These are phyloP conservation scores for Oryzias javanicus DNA, from an alignment of 2,113 vertebrate genomes.

Conservation along the genomic window DNA sequence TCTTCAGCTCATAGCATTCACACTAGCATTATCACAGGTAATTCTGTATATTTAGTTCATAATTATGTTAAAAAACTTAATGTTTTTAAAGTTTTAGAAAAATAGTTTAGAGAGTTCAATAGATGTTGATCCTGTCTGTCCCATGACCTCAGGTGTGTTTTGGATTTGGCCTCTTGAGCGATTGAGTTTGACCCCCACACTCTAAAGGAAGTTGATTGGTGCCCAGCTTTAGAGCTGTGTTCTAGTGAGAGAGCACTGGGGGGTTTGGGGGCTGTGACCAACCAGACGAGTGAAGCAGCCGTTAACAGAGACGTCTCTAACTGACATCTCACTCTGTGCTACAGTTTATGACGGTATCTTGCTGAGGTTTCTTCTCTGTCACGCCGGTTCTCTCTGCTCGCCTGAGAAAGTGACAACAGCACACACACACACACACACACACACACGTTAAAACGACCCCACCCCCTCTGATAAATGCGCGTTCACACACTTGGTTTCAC, in stretches of 20 bases:
- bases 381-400: constrained; percentile 35
- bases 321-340: constrained; percentile 42
- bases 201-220: neutral
- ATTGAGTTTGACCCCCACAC: too few species aligned
- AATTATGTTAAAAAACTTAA: too few species aligned
- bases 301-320: constrained; percentile 50
- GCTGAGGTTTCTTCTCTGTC: constrained; percentile 30
- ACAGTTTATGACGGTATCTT: constrained; percentile 5
- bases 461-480: constrained; percentile 3
- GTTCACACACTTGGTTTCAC: constrained; percentile 18
- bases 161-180: too few species aligned
- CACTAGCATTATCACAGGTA: too few species aligned
- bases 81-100: too few species aligned
- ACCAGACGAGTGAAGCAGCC: neutral
- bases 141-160: too few species aligned
- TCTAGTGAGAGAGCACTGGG: neutral
- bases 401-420: constrained; percentile 24
- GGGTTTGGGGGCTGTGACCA: constrained; percentile 1
- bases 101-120: too few species aligned
- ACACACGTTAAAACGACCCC: neutral
- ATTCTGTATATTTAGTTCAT: too few species aligned
- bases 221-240: neutral
- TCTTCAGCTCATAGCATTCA: too few species aligned
- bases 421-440: constrained; percentile 13
- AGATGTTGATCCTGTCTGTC: too few species aligned